Evolutionary conservation across 2,797 vertebrate genomes (phyloP), one percentile per base, ranked within the genome.

Genomic region (Alcedo quadribrachys): DNA sequence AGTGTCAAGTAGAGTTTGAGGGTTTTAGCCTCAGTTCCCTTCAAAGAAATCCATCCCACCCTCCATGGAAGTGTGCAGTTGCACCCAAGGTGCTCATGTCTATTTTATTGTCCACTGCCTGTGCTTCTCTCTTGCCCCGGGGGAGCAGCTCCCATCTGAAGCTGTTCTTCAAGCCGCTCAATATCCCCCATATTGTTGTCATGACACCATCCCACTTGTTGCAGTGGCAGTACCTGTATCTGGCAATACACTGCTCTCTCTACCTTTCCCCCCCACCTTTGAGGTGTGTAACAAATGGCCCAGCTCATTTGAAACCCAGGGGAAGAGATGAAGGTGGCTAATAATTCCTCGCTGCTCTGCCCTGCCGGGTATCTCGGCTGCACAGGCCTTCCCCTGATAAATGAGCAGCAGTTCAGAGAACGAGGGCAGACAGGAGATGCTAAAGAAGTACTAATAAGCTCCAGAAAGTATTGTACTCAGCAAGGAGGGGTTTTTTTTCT

Each of bases 331-430:
- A 71, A 60, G 30, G 27, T 77, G 84, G 69, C 53, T 96, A 85
- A 87, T 95, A 90, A 87, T 58, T 61, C 35, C 46, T 48, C 66
- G 58, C 83, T 83, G 61, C 45, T 61, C 75, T 58, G 61, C 30
- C 55, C 96, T 58, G 37, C 86, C 40, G 69, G 53, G 32, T 67
- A 51, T 76, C 76, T 66, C 54, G 61, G 87, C 74, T 90, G 74
- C 68, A 51, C 68, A 55, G 79, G 92, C 67, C 88, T 77, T 90
- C 66, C 88, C 27, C 35, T 96, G 93, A 95, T 84, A 88, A 96
- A 92, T 85, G 89, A 96, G 82, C 89, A 86, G 50, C 55, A 33
- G 94, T 93, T 79, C 75, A 42, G 58, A 78, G 57, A 89, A 91
- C 55, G 42, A 83, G 62, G 68, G 35, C 75, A 95, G 73, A 57